phyloP scores from a whole-genome alignment of 2,797 vertebrate genomes.

The Amniataba percoides region DNA sequence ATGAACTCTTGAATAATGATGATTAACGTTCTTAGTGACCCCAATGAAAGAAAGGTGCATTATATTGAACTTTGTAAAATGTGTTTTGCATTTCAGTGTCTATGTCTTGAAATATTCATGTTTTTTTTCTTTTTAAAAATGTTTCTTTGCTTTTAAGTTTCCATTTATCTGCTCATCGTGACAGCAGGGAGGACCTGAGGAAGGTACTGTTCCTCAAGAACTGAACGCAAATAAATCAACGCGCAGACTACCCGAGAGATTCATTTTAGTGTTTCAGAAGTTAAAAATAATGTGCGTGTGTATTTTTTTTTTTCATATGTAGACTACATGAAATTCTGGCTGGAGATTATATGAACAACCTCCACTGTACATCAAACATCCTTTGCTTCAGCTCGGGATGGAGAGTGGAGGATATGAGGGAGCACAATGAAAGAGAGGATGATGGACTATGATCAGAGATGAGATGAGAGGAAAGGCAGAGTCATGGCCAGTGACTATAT shows the following conservation, averaged over 20 bases:
- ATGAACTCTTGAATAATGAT: not conserved
- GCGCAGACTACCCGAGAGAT: not conserved
- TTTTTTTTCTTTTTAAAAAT: not conserved
- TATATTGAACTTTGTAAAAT: not conserved
- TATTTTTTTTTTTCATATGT: not conserved
- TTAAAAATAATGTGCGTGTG: not conserved
- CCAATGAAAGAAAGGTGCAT: too few relatives aligned
- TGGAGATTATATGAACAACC: constrained; percentile 40
- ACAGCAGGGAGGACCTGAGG: not conserved
- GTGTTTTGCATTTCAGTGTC: not conserved
- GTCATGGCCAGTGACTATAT: constrained; percentile 53
- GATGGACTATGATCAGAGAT: constrained; percentile 52
- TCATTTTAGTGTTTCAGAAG: not conserved
- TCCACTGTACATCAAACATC: constrained; percentile 54
- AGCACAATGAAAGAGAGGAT: constrained; percentile 45
- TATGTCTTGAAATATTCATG: not conserved
- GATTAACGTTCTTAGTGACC: not conserved
- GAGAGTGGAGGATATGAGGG: constrained; percentile 21
- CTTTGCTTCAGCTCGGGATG: constrained; percentile 16
- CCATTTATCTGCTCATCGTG: not conserved
- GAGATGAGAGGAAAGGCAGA: constrained; percentile 38
- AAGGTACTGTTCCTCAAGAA: not conserved
- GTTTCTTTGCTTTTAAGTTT: not conserved
- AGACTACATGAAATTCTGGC: constrained; percentile 18
- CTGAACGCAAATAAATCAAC: not conserved